Conservation (phyloP, 2,888 invertebrate species). For the Pristionchus arcanus region DNA sequence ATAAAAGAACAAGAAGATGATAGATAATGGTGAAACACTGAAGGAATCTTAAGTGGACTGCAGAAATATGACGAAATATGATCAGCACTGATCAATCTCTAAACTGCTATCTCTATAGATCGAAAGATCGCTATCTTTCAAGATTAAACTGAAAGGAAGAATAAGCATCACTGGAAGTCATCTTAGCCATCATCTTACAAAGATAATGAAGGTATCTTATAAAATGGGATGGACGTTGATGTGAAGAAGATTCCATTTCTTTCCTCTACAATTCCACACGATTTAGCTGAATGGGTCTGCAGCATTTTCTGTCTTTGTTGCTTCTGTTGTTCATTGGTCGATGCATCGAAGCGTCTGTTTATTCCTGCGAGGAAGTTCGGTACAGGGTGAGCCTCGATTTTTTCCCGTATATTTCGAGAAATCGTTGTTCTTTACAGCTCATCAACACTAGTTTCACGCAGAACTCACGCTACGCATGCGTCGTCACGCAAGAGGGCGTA, state of each 20-base stretch:
- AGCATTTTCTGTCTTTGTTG: neutral
- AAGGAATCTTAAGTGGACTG: too few relatives aligned
- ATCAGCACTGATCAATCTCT: neutral
- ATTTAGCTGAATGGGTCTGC: too few relatives aligned
- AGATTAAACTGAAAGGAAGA: neutral
- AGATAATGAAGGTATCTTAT: neutral
- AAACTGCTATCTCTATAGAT: neutral
- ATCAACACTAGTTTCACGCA: neutral
- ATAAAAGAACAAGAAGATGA: neutral
- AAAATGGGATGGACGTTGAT: neutral
- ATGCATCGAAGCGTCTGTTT: neutral
- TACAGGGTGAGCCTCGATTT: neutral
- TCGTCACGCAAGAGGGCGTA: neutral
- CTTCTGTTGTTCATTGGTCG: neutral
- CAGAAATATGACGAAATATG: neutral
- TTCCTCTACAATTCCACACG: neutral
- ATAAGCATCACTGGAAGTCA: neutral
- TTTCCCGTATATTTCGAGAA: too few relatives aligned
- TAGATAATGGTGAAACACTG: neutral
- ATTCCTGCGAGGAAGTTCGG: neutral
- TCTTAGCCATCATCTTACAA: neutral
- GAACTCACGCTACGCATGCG: neutral
- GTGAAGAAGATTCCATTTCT: neutral
- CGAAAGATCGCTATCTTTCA: neutral
- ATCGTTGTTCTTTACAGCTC: neutral